Base-by-base conservation (phyloP, 2,113 vertebrate species). In the Phocoena sinus region DNA sequence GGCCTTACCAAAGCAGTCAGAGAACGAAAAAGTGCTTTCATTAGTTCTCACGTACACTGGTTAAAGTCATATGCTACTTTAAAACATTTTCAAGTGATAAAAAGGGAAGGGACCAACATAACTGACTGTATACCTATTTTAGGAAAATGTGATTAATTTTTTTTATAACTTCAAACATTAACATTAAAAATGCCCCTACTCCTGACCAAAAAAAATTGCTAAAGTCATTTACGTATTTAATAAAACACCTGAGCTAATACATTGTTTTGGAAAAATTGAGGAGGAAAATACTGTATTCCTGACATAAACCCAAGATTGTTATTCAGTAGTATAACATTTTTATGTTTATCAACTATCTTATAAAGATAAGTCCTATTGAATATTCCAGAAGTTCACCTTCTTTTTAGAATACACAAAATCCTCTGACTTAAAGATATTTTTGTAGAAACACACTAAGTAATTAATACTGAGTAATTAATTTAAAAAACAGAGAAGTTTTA, bases 91-190 rank as follows among this genome's bases (percentile, higher is more conserved):
- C 36, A 93, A 92, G 67, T 60, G 63, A 17, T 58, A 85, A 89
- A 92, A 93, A 85, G 68, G 28, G 60, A 94, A 95, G 63, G 53
- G 60, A n/a, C 50, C 76, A 96, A 89, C 2, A 5, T 33, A 86
- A 60, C 26, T 67, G 47, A 92, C 89, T 96, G 76, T 92, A 73
- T 18, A 81, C 25, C 28, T 94, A 58, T 83, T 96, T 96, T 50
- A 84, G 38, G 31, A 96, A 92, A 94, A 93, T 58, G 33, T 70
- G 91, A 94, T 65, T 81, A 67, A 93, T 70, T 97, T 96, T 93
- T 73, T 89, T 86, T 88, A 41, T 47, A 96, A 95, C 31, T 92
- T 95, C 47, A 89, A 93, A 91, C n/a, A 86, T 60, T 74, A 90
- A 85, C 44, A 96, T 38, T 60, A 89, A 94, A 95, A 96, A 95